Percentiles rank a stretch among this genome's conserved stretches.
These are phyloP conservation scores for Sphenodon punctatus DNA, from an alignment of 2,797 vertebrate species.

Conservation along the genomic window DNA sequence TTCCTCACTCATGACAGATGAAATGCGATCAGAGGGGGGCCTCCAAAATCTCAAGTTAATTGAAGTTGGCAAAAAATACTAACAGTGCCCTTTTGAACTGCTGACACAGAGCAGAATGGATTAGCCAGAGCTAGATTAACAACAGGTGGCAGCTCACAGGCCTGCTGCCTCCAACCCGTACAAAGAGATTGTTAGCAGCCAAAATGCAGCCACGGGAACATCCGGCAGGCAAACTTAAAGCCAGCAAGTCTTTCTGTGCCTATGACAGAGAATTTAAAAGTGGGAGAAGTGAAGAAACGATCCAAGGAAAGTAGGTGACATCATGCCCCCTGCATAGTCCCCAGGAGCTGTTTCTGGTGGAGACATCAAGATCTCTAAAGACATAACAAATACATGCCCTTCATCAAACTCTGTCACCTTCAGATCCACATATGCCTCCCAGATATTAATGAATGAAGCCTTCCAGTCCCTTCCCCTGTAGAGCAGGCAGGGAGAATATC, in stretches of 20 bases:
- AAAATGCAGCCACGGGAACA: neutral
- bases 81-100: conserved; percentile 89
- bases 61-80: conserved; percentile 91
- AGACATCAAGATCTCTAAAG: neutral
- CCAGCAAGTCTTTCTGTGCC: fast-evolving
- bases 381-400: neutral
- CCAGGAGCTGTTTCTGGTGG: neutral
- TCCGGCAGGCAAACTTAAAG: neutral
- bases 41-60: conserved; percentile 87
- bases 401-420: neutral
- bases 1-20: conserved; percentile 80
- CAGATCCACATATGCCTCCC: neutral
- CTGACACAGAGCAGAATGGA: conserved; percentile 90
- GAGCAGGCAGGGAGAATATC: too few relatives aligned
- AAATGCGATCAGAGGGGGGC: conserved; percentile 84
- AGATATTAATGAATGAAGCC: neutral
- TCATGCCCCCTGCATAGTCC: neutral
- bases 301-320: fast-evolving
- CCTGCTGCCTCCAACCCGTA: conserved; percentile 3
- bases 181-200: conserved; percentile 19
- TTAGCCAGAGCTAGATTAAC: conserved; percentile 88
- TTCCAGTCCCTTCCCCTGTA: too few relatives aligned
- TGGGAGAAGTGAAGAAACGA: neutral
- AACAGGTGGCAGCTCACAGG: conserved; percentile 84
- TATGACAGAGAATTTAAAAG: neutral